Base-by-base conservation (phyloP, 1,140 invertebrate genomes). In the Pogonomyrmex californicus region DNA sequence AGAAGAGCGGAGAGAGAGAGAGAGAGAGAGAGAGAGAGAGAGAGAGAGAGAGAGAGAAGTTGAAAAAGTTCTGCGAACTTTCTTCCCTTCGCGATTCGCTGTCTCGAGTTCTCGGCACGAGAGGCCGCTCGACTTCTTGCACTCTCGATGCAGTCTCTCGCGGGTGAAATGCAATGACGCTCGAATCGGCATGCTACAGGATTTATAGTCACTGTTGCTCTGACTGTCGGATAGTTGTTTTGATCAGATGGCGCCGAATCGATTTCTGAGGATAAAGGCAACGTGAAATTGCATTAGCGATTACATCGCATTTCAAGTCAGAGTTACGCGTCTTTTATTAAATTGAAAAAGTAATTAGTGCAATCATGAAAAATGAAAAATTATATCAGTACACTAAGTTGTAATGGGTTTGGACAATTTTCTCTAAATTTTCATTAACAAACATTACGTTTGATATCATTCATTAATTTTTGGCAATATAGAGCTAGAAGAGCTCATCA, bases 1-100 rank as follows among this genome's bases (percentile, higher is more conserved):
- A 54, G 36, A 12, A 23, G 10, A 9, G 12, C 30, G 4, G 33
- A 33, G 33, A 12, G 33, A n/a, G 44, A 23, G 23, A 23, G n/a
- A 68, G 44, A 44, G 49, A 44, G 65, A 82, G 54, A 70, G 51
- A 41, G 36, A 17, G 2, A 23, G 54, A 76, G 65, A 70, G 63
- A 44, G 56, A 54, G 66, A n/a, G 44, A n/a, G 78, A 60, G 56
- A 62, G n/a, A 23, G 44, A 9, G 4, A 14, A 4, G 23, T 23
- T 23, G 66, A 82, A 82, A 81, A 82, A 86, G 77, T 81, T 82
- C 33, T 36, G 54, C 51, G 14, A 81, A 83, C 79, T 60, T 73
- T 23, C 51, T 58, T 60, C 65, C 6, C 51, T n/a, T 14, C 23
- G 54, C 23, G 51, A 60, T 71, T 73, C 30, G 66, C 51, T 82